Evolutionary conservation across 1,140 invertebrate species (phyloP).

Genomic region (Drosophila nigromelanica): DNA sequence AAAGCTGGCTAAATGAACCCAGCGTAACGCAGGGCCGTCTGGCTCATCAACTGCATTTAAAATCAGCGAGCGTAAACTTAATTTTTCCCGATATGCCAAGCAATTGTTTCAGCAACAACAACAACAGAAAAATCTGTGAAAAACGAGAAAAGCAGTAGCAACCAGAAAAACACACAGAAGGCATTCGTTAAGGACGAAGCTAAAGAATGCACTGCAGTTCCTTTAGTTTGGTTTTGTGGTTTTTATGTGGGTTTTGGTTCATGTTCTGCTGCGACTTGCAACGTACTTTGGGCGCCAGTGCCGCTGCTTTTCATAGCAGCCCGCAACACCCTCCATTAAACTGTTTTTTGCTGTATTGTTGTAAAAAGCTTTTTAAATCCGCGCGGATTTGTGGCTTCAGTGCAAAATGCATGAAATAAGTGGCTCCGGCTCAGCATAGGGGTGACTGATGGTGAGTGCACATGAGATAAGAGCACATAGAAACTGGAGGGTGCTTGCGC

Average conservation of each 20-base stretch:
- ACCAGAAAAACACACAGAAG: slow-evolving; percentile 27
- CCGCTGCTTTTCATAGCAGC: slow-evolving; percentile 23
- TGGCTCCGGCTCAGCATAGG: slow-evolving; percentile 12
- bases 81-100: slow-evolving; percentile 70
- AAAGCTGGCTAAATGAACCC: slow-evolving; percentile 35
- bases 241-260: slow-evolving; percentile 44
- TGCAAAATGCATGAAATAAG: slow-evolving; percentile 59
- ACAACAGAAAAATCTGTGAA: slow-evolving; percentile 4
- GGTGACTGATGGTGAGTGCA: neutral
- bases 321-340: slow-evolving; percentile 39
- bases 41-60: slow-evolving; percentile 60
- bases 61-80: slow-evolving; percentile 74
- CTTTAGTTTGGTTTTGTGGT: slow-evolving; percentile 43
- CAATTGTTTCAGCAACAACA: slow-evolving; percentile 62
- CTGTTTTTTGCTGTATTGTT: slow-evolving; percentile 24
- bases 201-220: slow-evolving; percentile 59
- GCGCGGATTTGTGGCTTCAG: slow-evolving; percentile 59
- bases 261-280: slow-evolving; percentile 62
- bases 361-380: slow-evolving; percentile 63
- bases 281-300: slow-evolving; percentile 12
- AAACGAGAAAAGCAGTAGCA: slow-evolving; percentile 5
- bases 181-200: slow-evolving; percentile 15
- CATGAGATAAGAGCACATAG: slow-evolving; percentile 3
- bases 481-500: slow-evolving; percentile 1
- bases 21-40: slow-evolving; percentile 23